A percentile compares a stretch with the other conserved stretches of the same genome.
Evolutionary conservation across 2,113 vertebrate species (phyloP).

Genomic region (Phrynosoma platyrhinos): DNA sequence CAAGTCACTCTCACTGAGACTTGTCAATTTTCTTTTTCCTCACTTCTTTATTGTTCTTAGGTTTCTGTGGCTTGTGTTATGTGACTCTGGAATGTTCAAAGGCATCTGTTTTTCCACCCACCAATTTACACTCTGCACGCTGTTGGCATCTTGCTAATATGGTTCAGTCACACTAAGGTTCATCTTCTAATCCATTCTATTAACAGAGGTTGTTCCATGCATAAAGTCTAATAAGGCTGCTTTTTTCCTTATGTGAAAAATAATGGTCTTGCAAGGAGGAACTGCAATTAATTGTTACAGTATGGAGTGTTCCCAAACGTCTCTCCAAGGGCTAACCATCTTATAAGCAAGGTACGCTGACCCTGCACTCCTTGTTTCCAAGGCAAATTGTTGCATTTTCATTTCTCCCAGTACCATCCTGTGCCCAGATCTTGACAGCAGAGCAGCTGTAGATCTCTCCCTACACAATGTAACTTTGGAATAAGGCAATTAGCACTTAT

Average conservation of each 20-base stretch:
- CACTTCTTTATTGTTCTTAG: slow-evolving; percentile 61
- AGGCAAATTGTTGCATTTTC: too few relatives aligned
- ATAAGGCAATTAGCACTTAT: too few relatives aligned
- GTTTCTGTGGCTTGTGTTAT: slow-evolving; percentile 59
- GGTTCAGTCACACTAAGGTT: slow-evolving; percentile 66
- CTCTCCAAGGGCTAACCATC: too few relatives aligned
- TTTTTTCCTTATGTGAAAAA: slow-evolving; percentile 32
- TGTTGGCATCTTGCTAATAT: slow-evolving; percentile 74
- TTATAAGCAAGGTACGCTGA: too few relatives aligned
- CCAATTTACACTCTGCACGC: slow-evolving; percentile 63
- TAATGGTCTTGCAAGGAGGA: not conserved
- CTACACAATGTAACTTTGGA: too few relatives aligned
- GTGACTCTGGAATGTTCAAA: slow-evolving; percentile 70
- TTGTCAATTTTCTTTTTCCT: slow-evolving; percentile 50
- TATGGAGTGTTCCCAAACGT: not conserved
- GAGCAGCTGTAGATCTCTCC: too few relatives aligned
- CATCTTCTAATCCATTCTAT: slow-evolving; percentile 74
- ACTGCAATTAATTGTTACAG: not conserved
- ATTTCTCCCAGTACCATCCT: too few relatives aligned
- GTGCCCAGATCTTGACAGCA: too few relatives aligned
- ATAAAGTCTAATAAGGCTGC: slow-evolving; percentile 59
- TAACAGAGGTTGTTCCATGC: slow-evolving; percentile 63
- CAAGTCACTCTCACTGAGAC: slow-evolving; percentile 45
- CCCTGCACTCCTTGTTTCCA: too few relatives aligned
- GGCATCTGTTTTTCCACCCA: slow-evolving; percentile 71